phyloP scores from a whole-genome alignment of 35 echinoderm and acorn worm genomes.

The Apostichopus parvimensis region DNA sequence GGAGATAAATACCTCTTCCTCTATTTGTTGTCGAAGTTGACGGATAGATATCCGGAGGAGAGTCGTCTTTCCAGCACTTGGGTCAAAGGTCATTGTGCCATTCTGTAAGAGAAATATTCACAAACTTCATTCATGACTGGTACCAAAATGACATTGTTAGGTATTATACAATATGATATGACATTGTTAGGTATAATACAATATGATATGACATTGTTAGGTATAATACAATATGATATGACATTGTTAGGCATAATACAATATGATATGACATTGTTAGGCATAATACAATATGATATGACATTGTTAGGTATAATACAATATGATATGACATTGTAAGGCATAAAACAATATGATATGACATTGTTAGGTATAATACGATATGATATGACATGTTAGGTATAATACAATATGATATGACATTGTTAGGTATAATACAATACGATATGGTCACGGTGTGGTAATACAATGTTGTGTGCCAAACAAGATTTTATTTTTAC shows the following conservation, averaged over 20 bases:
- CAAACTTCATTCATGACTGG: background rate
- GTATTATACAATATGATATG: background rate
- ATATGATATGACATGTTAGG: too few relatives aligned
- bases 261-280: too few relatives aligned
- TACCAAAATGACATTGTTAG: background rate
- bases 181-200: too few relatives aligned
- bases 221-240: too few relatives aligned
- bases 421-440: too few relatives aligned
- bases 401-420: too few relatives aligned
- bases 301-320: too few relatives aligned
- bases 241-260: too few relatives aligned
- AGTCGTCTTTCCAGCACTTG: background rate
- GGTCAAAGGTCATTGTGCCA: conserved; percentile 4
- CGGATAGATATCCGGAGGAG: conserved; percentile 13
- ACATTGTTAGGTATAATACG: background rate
- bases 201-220: too few relatives aligned
- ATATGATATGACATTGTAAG: too few relatives aligned
- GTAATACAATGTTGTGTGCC: background rate
- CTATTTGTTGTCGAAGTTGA: conserved; percentile 36
- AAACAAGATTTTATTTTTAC: background rate
- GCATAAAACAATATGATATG: too few relatives aligned
- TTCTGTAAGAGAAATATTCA: background rate
- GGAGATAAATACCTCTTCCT: conserved; percentile 42
- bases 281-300: too few relatives aligned
- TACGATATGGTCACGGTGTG: background rate